Conservation (phyloP, 2,113 vertebrate genomes). For the Platysteira castanea region DNA sequence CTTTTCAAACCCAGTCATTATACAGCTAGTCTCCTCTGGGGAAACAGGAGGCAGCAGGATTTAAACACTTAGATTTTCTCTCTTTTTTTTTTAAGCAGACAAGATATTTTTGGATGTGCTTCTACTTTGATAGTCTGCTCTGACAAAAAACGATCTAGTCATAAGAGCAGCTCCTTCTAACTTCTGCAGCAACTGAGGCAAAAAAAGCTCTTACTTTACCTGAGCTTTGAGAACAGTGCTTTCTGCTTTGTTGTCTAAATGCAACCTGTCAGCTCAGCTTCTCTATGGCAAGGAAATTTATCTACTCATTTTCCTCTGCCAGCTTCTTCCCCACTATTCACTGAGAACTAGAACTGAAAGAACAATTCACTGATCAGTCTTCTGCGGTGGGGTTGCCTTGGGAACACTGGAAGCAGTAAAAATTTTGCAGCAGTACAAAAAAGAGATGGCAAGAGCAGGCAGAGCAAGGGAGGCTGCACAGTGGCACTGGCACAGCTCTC, state of each 20-base stretch:
- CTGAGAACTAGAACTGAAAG: not conserved
- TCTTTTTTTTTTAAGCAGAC: not conserved
- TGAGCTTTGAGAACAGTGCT: not conserved
- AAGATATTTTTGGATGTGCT: not conserved
- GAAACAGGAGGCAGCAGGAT: accelerated
- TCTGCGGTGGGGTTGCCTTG: not conserved
- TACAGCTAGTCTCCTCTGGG: too few species aligned
- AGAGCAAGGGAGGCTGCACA: too few species aligned
- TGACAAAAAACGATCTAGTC: not conserved
- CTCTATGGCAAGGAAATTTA: not conserved
- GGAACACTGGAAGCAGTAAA: not conserved
- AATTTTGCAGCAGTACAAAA: not conserved
- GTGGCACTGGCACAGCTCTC: accelerated
- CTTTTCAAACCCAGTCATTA: not conserved
- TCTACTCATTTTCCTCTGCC: not conserved
- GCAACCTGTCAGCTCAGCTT: not conserved
- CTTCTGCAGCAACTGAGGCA: not conserved
- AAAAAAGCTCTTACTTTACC: not conserved
- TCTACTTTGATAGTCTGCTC: not conserved
- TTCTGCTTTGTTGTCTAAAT: not conserved
- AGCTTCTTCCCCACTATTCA: not conserved
- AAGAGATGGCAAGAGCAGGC: not conserved
- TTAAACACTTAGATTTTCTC: not conserved
- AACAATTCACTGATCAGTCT: not conserved
- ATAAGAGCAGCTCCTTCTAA: not conserved